Conservation (phyloP, 1,140 invertebrate genomes). For the Sycophila sp. region DNA sequence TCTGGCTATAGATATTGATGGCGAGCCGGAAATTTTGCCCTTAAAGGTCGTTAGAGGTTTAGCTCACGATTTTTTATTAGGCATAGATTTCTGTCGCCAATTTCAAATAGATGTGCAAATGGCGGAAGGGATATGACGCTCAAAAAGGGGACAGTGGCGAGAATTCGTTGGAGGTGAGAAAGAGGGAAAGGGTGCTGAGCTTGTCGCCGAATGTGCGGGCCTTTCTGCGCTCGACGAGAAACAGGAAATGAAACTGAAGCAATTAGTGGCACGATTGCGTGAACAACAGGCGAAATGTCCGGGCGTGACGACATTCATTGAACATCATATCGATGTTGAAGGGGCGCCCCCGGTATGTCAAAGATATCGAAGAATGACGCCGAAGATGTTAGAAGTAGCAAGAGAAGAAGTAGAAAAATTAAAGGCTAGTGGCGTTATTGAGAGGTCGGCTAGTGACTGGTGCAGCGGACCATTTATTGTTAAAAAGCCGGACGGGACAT, state of each 20-base stretch:
- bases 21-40: too few relatives aligned
- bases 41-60: too few relatives aligned
- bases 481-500: neutral
- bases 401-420: neutral
- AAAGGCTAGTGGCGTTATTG: neutral
- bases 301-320: neutral
- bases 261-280: neutral
- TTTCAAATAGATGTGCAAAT: too few relatives aligned
- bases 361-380: neutral
- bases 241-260: neutral
- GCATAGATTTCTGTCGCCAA: too few relatives aligned
- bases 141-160: too few relatives aligned
- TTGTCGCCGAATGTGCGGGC: neutral
- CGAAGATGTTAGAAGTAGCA: neutral
- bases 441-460: neutral
- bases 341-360: neutral
- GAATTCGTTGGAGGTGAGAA: too few relatives aligned
- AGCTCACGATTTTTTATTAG: too few relatives aligned
- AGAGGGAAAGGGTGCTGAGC: too few relatives aligned
- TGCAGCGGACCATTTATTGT: neutral
- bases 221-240: neutral
- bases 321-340: neutral
- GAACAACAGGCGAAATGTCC: neutral
- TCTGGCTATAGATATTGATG: too few relatives aligned
- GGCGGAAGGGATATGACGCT: too few relatives aligned